Percentiles rank a stretch among this genome's conserved stretches.
Conservation (phyloP, 2,797 vertebrate genomes). For the Typhlichthys eigenmanni region DNA sequence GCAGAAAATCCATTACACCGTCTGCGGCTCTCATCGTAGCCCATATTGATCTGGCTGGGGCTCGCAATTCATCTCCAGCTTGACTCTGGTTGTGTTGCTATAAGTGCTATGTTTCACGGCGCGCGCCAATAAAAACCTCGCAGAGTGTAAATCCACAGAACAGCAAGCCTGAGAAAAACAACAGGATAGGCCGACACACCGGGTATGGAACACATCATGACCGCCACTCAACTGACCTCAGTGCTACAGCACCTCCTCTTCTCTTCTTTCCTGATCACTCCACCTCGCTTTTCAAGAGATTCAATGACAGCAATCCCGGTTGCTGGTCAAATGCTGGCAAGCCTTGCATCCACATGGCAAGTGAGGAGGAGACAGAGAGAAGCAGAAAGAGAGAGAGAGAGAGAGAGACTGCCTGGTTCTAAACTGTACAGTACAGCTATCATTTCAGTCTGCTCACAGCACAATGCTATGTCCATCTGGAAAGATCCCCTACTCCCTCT, state of each 20-base stretch:
- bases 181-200: not conserved
- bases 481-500: conserved; percentile 41
- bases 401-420: conserved; percentile 20
- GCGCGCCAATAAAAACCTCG: conserved; percentile 13
- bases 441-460: conserved; percentile 52
- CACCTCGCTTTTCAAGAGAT: not conserved
- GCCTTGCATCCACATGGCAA: conserved; percentile 46
- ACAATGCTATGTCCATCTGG: conserved; percentile 63
- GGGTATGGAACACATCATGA: conserved; percentile 5
- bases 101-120: too few relatives aligned
- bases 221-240: not conserved
- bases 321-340: conserved; percentile 18
- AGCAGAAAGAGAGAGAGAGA: not conserved
- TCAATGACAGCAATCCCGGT: conserved; percentile 1
- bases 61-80: not conserved
- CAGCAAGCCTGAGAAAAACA: not conserved
- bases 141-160: conserved; percentile 16
- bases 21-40: not conserved
- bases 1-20: not conserved
- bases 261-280: conserved; percentile 21
- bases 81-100: conserved; percentile 14
- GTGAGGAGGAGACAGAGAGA: not conserved
- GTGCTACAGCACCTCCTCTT: not conserved
- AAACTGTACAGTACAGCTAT: conserved; percentile 35
- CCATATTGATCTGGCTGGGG: conserved; percentile 1